Conservation (phyloP, 2,113 vertebrate genomes). For the Callocephalon fimbriatum region DNA sequence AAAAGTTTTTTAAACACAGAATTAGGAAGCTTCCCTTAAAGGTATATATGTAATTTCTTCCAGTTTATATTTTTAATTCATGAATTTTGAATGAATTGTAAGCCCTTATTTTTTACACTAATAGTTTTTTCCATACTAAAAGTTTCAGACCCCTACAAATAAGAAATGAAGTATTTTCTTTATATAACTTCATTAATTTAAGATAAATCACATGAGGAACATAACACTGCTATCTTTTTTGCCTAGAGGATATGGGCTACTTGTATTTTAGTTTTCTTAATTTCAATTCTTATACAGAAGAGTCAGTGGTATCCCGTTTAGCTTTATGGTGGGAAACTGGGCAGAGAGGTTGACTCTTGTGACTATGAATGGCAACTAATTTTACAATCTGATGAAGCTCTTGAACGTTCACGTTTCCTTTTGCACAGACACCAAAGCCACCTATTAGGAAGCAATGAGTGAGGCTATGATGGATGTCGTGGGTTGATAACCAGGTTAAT, state of each 20-base stretch:
- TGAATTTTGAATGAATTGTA: background rate
- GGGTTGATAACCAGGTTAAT: background rate
- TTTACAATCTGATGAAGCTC: background rate
- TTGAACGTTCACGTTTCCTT: background rate
- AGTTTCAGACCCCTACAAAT: background rate
- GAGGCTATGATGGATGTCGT: background rate
- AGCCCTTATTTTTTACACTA: background rate
- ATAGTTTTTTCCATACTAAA: background rate
- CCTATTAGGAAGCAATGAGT: background rate
- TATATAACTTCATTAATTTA: background rate
- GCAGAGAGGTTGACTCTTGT: background rate
- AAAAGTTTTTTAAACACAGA: background rate
- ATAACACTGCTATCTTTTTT: background rate
- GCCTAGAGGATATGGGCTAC: background rate
- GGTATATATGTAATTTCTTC: background rate
- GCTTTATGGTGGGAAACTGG: background rate
- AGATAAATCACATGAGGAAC: background rate
- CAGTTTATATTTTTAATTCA: background rate
- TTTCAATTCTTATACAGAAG: background rate
- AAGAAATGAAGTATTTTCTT: background rate
- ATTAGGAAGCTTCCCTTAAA: background rate
- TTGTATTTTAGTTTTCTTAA: background rate
- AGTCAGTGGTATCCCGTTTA: background rate
- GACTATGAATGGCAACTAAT: background rate
- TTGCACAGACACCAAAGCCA: background rate